Conservation (phyloP, 2,113 vertebrate genomes). For the Genyomyrus donnyi region DNA sequence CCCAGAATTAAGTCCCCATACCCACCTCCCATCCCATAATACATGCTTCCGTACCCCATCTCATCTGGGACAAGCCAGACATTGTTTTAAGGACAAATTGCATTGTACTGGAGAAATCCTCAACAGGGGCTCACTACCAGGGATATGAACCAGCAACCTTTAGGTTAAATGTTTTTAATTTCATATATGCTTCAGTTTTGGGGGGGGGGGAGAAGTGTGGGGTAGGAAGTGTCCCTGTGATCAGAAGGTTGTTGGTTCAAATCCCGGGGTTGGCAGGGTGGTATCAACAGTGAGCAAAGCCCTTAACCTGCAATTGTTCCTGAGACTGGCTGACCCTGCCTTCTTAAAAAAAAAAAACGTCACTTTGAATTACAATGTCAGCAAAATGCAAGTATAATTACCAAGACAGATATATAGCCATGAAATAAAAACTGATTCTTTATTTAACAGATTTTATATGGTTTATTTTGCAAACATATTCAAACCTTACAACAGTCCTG, state of each 20-base stretch:
- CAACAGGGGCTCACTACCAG: background rate
- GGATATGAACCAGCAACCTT: background rate
- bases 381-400: background rate
- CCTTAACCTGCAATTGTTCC: background rate
- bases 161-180: background rate
- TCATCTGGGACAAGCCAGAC: background rate
- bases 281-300: background rate
- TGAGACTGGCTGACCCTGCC: background rate
- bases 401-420: background rate
- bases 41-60: background rate
- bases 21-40: background rate
- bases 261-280: background rate
- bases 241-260: background rate
- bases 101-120: background rate
- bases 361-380: background rate
- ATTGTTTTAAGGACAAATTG: background rate
- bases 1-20: background rate
- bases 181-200: background rate
- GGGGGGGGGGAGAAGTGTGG: background rate
- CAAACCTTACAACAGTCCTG: background rate
- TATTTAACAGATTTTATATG: background rate
- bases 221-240: background rate
- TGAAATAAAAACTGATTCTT: background rate
- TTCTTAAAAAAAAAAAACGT: background rate
- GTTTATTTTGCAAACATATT: background rate